Conservation (phyloP, 2,797 vertebrate species). For the Apodemus agrarius region DNA sequence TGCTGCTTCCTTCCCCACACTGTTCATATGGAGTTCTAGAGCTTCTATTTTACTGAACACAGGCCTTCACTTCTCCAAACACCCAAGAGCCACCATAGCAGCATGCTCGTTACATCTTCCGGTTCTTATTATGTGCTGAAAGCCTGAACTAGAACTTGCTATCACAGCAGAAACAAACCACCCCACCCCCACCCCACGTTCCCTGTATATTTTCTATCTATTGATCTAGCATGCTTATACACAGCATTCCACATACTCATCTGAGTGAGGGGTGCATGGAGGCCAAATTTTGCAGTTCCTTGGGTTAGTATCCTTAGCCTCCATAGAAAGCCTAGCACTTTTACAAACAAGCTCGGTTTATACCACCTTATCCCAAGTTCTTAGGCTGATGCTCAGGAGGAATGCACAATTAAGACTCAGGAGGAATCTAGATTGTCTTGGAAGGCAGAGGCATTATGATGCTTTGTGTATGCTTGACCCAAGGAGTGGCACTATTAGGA, state of each 20-base stretch:
- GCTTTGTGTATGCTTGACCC: background rate
- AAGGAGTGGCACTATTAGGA: background rate
- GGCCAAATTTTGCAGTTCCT: background rate
- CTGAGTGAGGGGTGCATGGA: background rate
- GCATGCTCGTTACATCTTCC: background rate
- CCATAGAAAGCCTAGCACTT: background rate
- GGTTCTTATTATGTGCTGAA: background rate
- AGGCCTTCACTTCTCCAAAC: background rate
- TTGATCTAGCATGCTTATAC: background rate
- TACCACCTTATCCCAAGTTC: background rate
- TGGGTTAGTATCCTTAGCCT: background rate
- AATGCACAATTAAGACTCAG: background rate
- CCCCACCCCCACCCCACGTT: background rate
- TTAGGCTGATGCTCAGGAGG: background rate
- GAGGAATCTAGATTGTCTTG: background rate
- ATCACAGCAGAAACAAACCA: background rate
- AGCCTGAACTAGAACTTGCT: background rate
- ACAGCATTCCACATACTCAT: background rate
- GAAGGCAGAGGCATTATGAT: background rate
- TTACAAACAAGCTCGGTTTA: background rate
- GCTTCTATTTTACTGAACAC: background rate
- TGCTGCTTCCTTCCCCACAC: background rate
- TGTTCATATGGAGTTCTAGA: background rate
- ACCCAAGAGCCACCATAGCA: background rate
- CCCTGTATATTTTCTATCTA: background rate